Conservation (phyloP, 2,797 vertebrate species). For the Caiman crocodilus region DNA sequence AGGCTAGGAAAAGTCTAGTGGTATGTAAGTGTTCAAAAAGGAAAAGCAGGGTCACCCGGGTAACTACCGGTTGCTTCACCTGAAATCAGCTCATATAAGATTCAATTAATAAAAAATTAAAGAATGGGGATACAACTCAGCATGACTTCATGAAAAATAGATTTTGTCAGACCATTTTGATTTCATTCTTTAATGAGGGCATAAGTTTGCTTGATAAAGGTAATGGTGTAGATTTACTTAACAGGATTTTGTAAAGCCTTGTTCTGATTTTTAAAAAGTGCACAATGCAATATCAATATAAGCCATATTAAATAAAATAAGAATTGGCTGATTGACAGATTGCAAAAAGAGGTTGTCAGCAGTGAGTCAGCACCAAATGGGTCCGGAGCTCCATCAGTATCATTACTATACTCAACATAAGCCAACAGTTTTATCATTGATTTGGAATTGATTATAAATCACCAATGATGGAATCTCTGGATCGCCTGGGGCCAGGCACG, state of each 20-base stretch:
- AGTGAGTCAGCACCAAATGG: not conserved
- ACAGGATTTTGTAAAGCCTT: no score
- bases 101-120: not conserved
- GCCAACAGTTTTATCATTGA: not conserved
- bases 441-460: not conserved
- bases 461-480: not conserved
- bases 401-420: not conserved
- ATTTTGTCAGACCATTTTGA: not conserved
- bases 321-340: not conserved
- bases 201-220: not conserved
- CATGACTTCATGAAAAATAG: not conserved
- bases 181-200: not conserved
- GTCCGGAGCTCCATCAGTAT: not conserved
- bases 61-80: not conserved
- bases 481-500: not conserved
- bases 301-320: not conserved
- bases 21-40: not conserved
- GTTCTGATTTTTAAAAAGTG: not conserved
- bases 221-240: not conserved
- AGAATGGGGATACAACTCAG: not conserved
- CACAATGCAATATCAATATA: not conserved
- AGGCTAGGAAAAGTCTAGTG: not conserved
- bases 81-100: not conserved
- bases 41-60: not conserved
- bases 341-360: not conserved